A percentile compares a stretch with the other conserved stretches of the same genome.
Evolutionary conservation across 2,888 invertebrate species (phyloP).

Genomic region (Caenorhabditis panamensis): DNA sequence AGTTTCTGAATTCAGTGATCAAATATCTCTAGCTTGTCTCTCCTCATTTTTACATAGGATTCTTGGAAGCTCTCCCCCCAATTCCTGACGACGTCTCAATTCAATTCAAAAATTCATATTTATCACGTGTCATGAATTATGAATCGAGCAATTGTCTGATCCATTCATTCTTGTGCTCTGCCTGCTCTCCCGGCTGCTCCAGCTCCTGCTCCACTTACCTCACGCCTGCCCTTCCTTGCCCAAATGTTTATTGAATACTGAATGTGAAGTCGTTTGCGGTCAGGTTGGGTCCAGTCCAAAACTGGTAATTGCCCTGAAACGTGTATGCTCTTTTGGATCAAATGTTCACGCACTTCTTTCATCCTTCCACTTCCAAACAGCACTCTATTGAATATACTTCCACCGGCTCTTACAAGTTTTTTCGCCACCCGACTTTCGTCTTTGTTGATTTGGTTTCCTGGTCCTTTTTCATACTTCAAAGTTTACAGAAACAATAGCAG

Average conservation of each 20-base stretch:
- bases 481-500: slow-evolving; percentile 1
- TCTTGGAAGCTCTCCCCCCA: too few relatives aligned
- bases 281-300: slow-evolving; percentile 3
- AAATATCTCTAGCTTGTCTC: too few relatives aligned
- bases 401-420: slow-evolving; percentile 5
- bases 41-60: too few relatives aligned
- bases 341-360: slow-evolving; percentile 44
- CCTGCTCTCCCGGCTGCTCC: slow-evolving; percentile 19
- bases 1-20: too few relatives aligned
- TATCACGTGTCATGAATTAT: slow-evolving; percentile 59
- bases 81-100: slow-evolving; percentile 22
- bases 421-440: slow-evolving; percentile 18
- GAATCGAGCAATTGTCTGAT: slow-evolving; percentile 57
- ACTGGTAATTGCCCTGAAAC: slow-evolving; percentile 39
- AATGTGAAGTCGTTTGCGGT: slow-evolving; percentile 54
- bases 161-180: slow-evolving; percentile 30
- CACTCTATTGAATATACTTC: slow-evolving; percentile 42
- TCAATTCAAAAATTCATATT: slow-evolving; percentile 43
- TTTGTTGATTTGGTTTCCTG: slow-evolving; percentile 2
- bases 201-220: slow-evolving; percentile 43
- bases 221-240: slow-evolving; percentile 30
- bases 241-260: slow-evolving; percentile 61
- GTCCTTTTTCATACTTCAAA: not conserved
- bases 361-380: not conserved
- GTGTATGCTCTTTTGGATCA: slow-evolving; percentile 39